A percentile compares a stretch with the other conserved stretches of the same genome.
Evolutionary conservation across 92 coral and sea anemone species (phyloP).

Genomic region (Heliopora coerulea): DNA sequence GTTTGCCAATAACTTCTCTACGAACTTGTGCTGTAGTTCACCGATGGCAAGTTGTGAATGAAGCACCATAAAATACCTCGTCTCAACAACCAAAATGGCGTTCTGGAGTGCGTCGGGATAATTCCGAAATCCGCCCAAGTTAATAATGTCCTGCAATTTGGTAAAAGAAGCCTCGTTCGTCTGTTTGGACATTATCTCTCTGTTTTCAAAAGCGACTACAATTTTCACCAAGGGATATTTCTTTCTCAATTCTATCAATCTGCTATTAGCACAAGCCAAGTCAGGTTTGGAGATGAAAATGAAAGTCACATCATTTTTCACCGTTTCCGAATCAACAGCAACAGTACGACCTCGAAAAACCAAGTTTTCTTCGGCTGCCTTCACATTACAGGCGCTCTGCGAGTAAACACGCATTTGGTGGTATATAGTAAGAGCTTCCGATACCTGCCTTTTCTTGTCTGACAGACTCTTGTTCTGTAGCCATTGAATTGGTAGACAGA

Average conservation of each 20-base stretch:
- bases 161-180: neutral
- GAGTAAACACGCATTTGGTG: slow-evolving; percentile 33
- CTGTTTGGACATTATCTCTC: neutral
- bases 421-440: slow-evolving; percentile 29
- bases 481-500: slow-evolving; percentile 10
- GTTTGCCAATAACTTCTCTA: slow-evolving; percentile 8
- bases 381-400: neutral
- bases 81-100: neutral
- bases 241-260: slow-evolving; percentile 4
- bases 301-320: slow-evolving; percentile 4
- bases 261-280: slow-evolving; percentile 12
- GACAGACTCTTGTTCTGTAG: neutral
- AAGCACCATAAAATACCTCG: slow-evolving; percentile 20
- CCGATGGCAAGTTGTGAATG: slow-evolving; percentile 17
- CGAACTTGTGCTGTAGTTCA: slow-evolving; percentile 1
- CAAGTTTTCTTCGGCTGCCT: neutral
- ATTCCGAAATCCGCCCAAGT: slow-evolving; percentile 15
- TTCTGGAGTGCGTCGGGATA: slow-evolving; percentile 18
- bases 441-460: neutral
- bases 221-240: slow-evolving; percentile 10
- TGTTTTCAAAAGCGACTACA: slow-evolving; percentile 18
- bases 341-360: neutral
- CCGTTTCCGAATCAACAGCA: neutral
- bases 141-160: neutral
- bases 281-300: slow-evolving; percentile 25